Conservation (phyloP, 2,113 vertebrate species). For the Cettia cetti region DNA sequence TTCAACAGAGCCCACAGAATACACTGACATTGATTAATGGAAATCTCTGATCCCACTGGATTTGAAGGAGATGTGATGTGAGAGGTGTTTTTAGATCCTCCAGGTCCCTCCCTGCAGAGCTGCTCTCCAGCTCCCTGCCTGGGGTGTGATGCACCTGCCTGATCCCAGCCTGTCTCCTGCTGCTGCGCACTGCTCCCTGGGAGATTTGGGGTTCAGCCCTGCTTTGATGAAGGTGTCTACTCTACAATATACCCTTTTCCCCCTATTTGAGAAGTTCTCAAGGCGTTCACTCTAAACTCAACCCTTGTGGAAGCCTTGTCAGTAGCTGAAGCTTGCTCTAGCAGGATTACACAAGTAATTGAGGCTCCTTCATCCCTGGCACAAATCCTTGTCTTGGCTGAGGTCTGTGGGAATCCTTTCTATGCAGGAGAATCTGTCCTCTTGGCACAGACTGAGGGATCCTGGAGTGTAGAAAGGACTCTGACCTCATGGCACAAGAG, state of each 20-base stretch:
- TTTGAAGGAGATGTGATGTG: not conserved
- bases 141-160: not conserved
- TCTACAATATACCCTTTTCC: not conserved
- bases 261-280: not conserved
- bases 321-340: not conserved
- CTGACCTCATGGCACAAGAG: not conserved
- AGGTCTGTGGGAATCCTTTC: not conserved
- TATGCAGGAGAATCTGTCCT: not conserved
- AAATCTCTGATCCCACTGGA: accelerated
- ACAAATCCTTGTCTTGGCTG: not conserved
- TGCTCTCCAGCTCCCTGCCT: not conserved
- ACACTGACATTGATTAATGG: not conserved
- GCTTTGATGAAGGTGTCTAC: not conserved
- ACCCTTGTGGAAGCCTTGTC: not conserved
- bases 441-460: not conserved
- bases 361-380: not conserved
- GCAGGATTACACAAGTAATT: not conserved
- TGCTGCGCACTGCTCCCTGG: not conserved
- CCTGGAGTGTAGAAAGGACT: not conserved
- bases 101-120: not conserved
- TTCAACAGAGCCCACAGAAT: not conserved
- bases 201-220: not conserved
- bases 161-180: not conserved
- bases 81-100: not conserved
- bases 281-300: not conserved